A percentile compares a stretch with the other conserved stretches of the same genome.
Evolutionary conservation across 2,888 invertebrate genomes (phyloP).

Genomic region (Scaeva pyrastri): DNA sequence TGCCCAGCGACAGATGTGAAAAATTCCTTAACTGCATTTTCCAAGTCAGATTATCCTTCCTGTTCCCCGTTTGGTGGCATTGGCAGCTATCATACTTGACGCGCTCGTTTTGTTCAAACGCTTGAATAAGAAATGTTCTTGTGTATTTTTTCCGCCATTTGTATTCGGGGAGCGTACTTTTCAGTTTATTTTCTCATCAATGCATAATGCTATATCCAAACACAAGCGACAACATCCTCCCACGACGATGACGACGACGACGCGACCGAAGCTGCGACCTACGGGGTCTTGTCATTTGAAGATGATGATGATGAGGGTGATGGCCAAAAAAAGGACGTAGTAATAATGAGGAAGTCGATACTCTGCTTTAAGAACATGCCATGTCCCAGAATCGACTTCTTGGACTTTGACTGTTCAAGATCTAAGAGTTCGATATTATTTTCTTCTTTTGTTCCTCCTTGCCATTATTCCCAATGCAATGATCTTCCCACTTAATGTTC

Average conservation of each 20-base stretch:
- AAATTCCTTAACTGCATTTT: conserved; percentile 68
- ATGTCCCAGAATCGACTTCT: conserved; percentile 38
- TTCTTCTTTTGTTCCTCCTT: conserved; percentile 13
- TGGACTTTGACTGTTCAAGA: conserved; percentile 20
- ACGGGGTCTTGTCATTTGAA: conserved; percentile 22
- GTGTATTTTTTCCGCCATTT: neutral
- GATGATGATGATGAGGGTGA: conserved; percentile 28
- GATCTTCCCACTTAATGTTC: conserved; percentile 35
- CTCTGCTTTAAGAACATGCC: conserved; percentile 26
- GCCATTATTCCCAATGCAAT: too few relatives aligned
- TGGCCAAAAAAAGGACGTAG: conserved; percentile 48
- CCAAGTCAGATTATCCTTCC: conserved; percentile 58
- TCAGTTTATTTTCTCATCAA: conserved; percentile 64
- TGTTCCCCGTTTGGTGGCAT: conserved; percentile 6
- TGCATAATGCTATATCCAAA: conserved; percentile 45
- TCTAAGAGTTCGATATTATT: conserved; percentile 46
- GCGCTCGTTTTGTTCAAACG: conserved; percentile 13
- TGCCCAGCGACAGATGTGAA: conserved; percentile 65
- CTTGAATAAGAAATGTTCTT: conserved; percentile 46
- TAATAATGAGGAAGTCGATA: conserved; percentile 70
- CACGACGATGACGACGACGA: neutral
- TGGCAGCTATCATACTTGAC: conserved; percentile 16
- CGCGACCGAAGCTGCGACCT: neutral
- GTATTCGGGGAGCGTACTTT: conserved; percentile 48
- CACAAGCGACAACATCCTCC: neutral